Evolutionary conservation across 2,113 vertebrate genomes (phyloP).

Genomic region (Scortum barcoo): DNA sequence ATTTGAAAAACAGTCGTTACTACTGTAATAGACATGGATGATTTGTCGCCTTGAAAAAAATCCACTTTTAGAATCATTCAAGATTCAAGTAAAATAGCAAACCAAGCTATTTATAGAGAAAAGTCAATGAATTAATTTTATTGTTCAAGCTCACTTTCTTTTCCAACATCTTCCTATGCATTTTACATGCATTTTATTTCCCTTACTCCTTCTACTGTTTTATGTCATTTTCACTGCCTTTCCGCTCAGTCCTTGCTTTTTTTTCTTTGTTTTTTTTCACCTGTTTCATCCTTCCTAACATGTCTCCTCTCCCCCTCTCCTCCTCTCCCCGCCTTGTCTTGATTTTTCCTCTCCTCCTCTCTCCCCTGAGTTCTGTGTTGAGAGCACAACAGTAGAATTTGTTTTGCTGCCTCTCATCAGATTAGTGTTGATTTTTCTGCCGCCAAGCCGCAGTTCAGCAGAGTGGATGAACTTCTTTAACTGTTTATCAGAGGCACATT

Average conservation of each 20-base stretch:
- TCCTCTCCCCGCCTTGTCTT: no score
- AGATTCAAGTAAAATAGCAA: not conserved
- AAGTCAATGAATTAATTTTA: not conserved
- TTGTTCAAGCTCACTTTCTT: constrained; percentile 1
- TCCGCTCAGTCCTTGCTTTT: not conserved
- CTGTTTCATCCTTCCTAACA: not conserved
- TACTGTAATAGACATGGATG: no score
- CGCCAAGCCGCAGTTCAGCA: constrained; percentile 84
- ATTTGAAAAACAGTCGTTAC: not conserved
- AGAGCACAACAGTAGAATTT: constrained; percentile 86
- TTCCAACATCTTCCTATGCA: not conserved
- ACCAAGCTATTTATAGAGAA: not conserved
- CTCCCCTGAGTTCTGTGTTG: constrained; percentile 63
- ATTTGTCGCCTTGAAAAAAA: no score
- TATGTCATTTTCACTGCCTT: not conserved
- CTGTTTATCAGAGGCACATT: constrained; percentile 86
- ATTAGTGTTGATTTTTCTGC: constrained; percentile 94
- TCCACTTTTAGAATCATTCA: not conserved
- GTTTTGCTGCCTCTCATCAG: constrained; percentile 90
- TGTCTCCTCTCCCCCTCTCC: not conserved
- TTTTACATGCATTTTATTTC: no score
- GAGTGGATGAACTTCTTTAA: constrained; percentile 89
- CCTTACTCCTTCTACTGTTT: constrained; percentile 6
- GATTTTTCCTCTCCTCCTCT: not conserved
- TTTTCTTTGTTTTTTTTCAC: constrained; percentile 11